Conservation (phyloP, 2,888 invertebrate species). For the Bhutanitis thaidina region DNA sequence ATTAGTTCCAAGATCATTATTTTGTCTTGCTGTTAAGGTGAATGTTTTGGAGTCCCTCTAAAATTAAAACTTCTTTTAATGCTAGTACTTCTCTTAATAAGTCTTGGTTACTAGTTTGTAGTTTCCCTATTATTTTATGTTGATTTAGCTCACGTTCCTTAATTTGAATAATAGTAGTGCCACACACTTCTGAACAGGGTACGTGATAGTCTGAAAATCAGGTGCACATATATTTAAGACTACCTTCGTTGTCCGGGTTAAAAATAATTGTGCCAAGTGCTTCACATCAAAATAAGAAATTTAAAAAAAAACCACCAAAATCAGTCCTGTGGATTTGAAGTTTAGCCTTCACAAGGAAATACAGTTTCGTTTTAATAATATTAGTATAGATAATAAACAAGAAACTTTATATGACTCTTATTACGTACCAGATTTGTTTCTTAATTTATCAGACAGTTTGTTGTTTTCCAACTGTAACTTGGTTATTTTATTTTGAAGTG, state of each 20-base stretch:
- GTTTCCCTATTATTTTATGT: conserved; percentile 45
- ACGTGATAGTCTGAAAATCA: conserved; percentile 35
- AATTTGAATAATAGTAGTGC: conserved; percentile 41
- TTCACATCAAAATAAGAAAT: no score
- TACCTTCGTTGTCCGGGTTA: no score
- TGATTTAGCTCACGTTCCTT: conserved; percentile 52
- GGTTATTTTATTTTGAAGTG: conserved; percentile 55
- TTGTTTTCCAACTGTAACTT: conserved; percentile 61
- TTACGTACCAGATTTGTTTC: conserved; percentile 60
- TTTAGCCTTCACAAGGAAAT: no score
- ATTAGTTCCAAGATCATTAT: neutral
- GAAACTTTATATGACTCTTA: no score
- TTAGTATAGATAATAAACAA: no score
- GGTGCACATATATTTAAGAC: no score
- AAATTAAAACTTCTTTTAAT: conserved; percentile 53
- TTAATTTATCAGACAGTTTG: conserved; percentile 55
- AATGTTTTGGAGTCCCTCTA: conserved; percentile 34
- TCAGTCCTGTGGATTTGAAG: no score
- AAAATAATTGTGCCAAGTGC: no score
- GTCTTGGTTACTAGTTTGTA: conserved; percentile 52
- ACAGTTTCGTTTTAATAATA: no score
- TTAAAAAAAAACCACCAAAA: no score
- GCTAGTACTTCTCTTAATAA: conserved; percentile 47
- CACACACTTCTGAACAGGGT: conserved; percentile 53
- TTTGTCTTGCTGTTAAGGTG: conserved; percentile 9